These are phyloP conservation scores for Gymnobelideus leadbeateri DNA, from an alignment of 2,113 vertebrate species.

Conservation along the genomic window DNA sequence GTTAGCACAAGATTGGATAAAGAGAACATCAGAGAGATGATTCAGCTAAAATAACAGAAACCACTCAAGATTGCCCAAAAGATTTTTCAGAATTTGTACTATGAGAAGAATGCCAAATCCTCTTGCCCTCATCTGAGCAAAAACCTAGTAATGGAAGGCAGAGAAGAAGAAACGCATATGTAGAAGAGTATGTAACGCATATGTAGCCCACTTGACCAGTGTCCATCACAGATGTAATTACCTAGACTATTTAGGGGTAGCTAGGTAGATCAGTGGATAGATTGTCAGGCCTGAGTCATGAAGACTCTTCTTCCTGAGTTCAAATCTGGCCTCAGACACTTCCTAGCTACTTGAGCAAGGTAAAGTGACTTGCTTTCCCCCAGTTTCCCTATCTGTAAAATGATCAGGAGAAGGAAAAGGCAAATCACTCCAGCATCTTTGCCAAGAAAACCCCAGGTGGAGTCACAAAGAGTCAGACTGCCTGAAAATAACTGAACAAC, in stretches of 20 bases:
- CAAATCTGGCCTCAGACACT: background rate
- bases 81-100: background rate
- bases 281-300: background rate
- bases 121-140: background rate
- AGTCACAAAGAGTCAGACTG: background rate
- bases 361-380: background rate
- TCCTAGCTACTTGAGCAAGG: background rate
- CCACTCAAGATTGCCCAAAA: background rate
- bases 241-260: background rate
- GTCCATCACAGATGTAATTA: background rate
- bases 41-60: background rate
- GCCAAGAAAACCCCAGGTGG: background rate
- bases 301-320: background rate
- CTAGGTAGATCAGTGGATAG: background rate
- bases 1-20: background rate
- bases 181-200: background rate
- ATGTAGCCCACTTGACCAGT: background rate
- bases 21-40: background rate
- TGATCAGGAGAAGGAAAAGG: background rate
- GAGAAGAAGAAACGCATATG: background rate
- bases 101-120: background rate
- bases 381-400: background rate
- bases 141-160: background rate
- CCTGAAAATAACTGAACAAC: background rate
- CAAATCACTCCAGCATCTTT: background rate